Base-by-base conservation (phyloP, 2,888 invertebrate genomes). In the Conistra vaccinii region DNA sequence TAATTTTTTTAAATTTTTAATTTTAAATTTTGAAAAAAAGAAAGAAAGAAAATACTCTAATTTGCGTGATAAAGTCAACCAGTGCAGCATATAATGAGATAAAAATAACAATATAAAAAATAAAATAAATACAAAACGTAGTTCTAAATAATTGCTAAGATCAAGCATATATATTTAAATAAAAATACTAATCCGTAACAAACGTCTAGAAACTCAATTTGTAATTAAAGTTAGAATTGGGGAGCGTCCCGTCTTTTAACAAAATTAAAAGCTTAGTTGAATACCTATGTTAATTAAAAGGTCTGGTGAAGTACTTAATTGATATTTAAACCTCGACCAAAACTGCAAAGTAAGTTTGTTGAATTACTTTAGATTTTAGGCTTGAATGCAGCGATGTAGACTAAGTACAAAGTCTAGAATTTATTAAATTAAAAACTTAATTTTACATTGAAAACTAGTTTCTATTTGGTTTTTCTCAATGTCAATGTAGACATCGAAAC, bases 221-320 rank as follows among this genome's bases (percentile, higher is more conserved):
- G 53, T 71, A 78, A 83, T 86, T 81, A 68, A 80, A 76, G 53
- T 65, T 42, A 26, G 60, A 81, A 80, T 68, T 76, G 60, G 76
- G 63, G 75, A 68, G 67, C 66, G 67, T 61, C 65, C 74, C 77
- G 75, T 85, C 87, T 85, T 82, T 82, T 62, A 80, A 78, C 72
- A 76, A 79, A 87, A 86, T 86, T 87, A 86, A 85, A 87, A 82
- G 80, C 85, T 85, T 67, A 70, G 58, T 62, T 73, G 71, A 85
- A 73, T 76, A 85, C 76, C 77, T 80, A 76, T 67, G 78, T 85
- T 85, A 85, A 86, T 86, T 82, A 87, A 87, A 87, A 85, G 84
- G 87, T 81, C 76, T 78, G 78, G 53, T 69, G 77, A 84, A 86
- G 79, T 78, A 87, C 73, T 75, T 79, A 85, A 87, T 87, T 87